Evolutionary conservation across 2,888 invertebrate genomes (phyloP).

Genomic region (Parnassius mnemosyne): DNA sequence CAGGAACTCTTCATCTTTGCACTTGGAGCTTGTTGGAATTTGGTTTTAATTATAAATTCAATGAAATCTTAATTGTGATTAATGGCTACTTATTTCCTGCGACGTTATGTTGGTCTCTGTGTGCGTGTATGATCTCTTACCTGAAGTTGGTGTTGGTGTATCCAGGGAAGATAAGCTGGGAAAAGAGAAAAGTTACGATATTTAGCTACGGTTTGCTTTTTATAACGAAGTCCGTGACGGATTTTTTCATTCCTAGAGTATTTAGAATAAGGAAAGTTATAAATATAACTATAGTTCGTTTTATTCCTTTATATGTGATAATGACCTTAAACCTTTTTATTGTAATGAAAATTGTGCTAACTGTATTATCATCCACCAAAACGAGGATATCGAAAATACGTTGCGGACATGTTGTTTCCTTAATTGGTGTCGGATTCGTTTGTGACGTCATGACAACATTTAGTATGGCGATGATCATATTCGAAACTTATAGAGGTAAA

Average conservation of each 20-base stretch:
- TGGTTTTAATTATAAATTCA: background rate
- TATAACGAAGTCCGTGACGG: slow-evolving; percentile 12
- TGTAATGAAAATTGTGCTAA: slow-evolving; percentile 22
- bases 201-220: slow-evolving; percentile 25
- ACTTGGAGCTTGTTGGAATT: background rate
- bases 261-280: background rate
- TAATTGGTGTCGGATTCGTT: slow-evolving; percentile 30
- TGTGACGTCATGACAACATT: slow-evolving; percentile 28
- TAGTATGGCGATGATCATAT: background rate
- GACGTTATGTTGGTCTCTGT: slow-evolving; percentile 31
- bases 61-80: background rate
- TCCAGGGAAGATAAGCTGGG: slow-evolving; percentile 30
- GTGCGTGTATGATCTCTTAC: slow-evolving; percentile 31
- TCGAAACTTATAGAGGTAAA: background rate
- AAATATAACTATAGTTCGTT: background rate
- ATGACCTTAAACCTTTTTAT: slow-evolving; percentile 27
- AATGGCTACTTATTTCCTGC: slow-evolving; percentile 22
- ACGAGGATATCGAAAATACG: slow-evolving; percentile 2
- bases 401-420: slow-evolving; percentile 9
- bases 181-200: slow-evolving; percentile 26
- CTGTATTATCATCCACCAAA: slow-evolving; percentile 23
- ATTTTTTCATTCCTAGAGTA: slow-evolving; percentile 20
- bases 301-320: slow-evolving; percentile 21
- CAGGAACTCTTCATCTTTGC: slow-evolving; percentile 30
- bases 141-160: slow-evolving; percentile 30